phyloP scores from a whole-genome alignment of 2,888 invertebrate species.

The Andrena haemorrhoa region DNA sequence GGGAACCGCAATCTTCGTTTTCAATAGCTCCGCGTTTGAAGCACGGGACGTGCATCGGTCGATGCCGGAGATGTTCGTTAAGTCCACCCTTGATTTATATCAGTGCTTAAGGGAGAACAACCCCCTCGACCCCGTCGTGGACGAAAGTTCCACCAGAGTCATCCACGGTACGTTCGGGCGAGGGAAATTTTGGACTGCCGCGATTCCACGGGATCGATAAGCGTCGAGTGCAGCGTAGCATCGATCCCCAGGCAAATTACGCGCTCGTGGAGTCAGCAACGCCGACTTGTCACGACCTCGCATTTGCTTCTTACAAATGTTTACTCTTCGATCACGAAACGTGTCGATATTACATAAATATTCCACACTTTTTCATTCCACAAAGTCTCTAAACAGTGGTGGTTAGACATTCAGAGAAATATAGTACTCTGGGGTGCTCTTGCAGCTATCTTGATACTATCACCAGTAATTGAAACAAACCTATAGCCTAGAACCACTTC shows the following conservation, averaged over 20 bases:
- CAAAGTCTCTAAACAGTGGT: too few species aligned
- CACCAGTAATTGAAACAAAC: too few species aligned
- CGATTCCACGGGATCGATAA: constrained; percentile 27
- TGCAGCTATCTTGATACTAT: too few species aligned
- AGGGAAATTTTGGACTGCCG: constrained; percentile 10
- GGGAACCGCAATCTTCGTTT: constrained; percentile 26
- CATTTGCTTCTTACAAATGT: not conserved
- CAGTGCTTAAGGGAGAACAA: constrained; percentile 21
- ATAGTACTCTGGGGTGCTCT: too few species aligned
- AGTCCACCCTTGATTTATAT: constrained; percentile 45
- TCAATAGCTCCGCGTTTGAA: constrained; percentile 23
- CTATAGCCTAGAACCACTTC: too few species aligned
- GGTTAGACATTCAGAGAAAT: too few species aligned
- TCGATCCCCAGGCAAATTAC: constrained; percentile 8
- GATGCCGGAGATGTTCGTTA: constrained; percentile 30
- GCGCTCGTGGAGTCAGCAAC: not conserved
- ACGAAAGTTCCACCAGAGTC: constrained; percentile 23
- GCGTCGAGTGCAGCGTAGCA: constrained; percentile 2
- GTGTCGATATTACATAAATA: not conserved
- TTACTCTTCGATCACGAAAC: not conserved
- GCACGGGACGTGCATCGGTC: constrained; percentile 4
- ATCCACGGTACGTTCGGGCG: not conserved
- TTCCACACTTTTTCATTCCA: too few species aligned
- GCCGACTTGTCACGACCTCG: not conserved
- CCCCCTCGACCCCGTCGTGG: not conserved